Conservation (phyloP, 2,888 invertebrate species). For the Synergus itoensis region DNA sequence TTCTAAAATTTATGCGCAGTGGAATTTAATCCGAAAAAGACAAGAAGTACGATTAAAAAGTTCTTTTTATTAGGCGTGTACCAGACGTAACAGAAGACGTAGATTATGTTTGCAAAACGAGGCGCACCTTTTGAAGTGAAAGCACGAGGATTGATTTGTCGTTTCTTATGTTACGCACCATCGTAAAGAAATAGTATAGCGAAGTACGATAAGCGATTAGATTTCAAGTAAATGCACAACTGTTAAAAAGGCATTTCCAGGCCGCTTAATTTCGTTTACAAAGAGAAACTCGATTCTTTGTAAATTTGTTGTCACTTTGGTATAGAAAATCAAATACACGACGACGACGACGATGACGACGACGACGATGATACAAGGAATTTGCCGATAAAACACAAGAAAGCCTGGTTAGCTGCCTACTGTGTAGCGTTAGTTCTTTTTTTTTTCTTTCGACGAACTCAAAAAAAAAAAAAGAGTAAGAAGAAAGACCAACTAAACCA, state of each 20-base stretch:
- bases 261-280: conserved; percentile 26
- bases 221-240: conserved; percentile 59
- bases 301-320: conserved; percentile 10
- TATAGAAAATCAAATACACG: conserved; percentile 29
- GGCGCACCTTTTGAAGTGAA: conserved; percentile 49
- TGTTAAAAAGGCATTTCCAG: conserved; percentile 39
- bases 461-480: background rate
- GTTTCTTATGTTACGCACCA: conserved; percentile 67
- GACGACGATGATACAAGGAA: background rate
- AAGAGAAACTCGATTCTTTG: conserved; percentile 37
- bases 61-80: conserved; percentile 75
- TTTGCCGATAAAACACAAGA: conserved; percentile 18
- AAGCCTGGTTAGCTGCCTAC: conserved; percentile 23
- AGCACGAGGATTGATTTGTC: conserved; percentile 54
- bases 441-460: conserved; percentile 3
- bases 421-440: conserved; percentile 13
- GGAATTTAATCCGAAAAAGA: background rate
- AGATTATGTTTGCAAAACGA: conserved; percentile 55
- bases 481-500: background rate
- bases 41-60: conserved; percentile 66
- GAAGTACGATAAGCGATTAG: conserved; percentile 57
- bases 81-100: conserved; percentile 74
- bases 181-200: conserved; percentile 64
- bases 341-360: background rate
- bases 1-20: background rate